Base-by-base conservation (phyloP, 2,797 vertebrate genomes). In the Nasua narica region DNA sequence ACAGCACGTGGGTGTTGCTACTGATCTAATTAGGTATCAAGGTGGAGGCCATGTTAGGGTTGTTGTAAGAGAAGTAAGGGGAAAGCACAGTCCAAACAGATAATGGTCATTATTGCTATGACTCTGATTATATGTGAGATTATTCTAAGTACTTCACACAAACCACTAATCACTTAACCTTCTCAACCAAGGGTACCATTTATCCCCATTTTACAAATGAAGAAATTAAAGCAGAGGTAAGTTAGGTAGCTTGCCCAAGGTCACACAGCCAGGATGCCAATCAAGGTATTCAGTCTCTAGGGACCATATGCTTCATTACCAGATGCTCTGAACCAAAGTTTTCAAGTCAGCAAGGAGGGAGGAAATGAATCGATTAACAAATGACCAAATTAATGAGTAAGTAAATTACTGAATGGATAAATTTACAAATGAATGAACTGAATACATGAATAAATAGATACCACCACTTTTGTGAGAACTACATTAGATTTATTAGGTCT, bases 91-190 rank as follows among this genome's bases (percentile, higher is more conserved):
- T 69, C 54, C 58, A 35, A 94, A 87, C 3, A 4, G 29, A 56
- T 43, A 10, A n/a, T 11, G 3, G 52, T 37, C 25, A 58, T 18
- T 1, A 7, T 43, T 37, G 13, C 12, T 40, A 5, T 52, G 40
- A 37, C n/a, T 7, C 3, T 12, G 56, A 4, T 19, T 6, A 25
- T 0, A 2, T 3, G 3, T 7, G 0, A 15, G 11, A 5, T 32
- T 37, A 37, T 81, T 56, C 29, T 60, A 50, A 72, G 35, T 0
- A 0, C 52, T 52, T 40, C 10, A 67, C 3, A 18, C 2, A 15
- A 4, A 60, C 7, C 13, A 23, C 35, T 69, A 1, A 35, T 46
- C 40, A 46, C 19, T 18, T 32, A 21, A 35, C 1, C 21, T 72
- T 88, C 52, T 88, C 76, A 69, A 23, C 29, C 50, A 81, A 15